Percentiles rank a stretch among this genome's conserved stretches.
phyloP scores from a whole-genome alignment of 2,888 invertebrate species.

The Callyntrura sp. region DNA sequence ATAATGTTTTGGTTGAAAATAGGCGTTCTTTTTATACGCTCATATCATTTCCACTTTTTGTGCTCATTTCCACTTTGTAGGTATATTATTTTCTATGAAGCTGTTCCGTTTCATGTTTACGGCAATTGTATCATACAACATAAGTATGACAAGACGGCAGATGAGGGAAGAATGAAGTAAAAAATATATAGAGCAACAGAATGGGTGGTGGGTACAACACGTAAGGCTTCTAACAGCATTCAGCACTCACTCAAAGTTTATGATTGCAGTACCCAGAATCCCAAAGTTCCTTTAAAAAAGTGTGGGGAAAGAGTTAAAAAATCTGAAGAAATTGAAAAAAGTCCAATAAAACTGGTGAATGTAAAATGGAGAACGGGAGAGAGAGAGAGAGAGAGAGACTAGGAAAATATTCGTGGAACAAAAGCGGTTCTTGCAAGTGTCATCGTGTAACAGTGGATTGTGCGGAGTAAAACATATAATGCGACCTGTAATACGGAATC shows the following conservation, averaged over 20 bases:
- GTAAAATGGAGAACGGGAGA: slow-evolving; percentile 12
- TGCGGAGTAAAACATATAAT: slow-evolving; percentile 46
- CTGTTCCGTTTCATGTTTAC: slow-evolving; percentile 45
- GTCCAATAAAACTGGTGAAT: slow-evolving; percentile 65
- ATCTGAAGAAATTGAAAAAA: slow-evolving; percentile 69
- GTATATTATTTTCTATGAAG: slow-evolving; percentile 23
- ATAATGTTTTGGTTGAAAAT: slow-evolving; percentile 27
- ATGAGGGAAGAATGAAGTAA: slow-evolving; percentile 32
- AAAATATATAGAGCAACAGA: slow-evolving; percentile 29
- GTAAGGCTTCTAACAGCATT: not conserved
- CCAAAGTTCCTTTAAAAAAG: slow-evolving; percentile 66
- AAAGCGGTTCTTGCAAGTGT: slow-evolving; percentile 42
- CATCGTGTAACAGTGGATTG: slow-evolving; percentile 30
- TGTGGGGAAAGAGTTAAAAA: slow-evolving; percentile 67
- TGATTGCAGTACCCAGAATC: slow-evolving; percentile 73
- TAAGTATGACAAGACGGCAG: slow-evolving; percentile 12
- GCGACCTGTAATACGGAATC: slow-evolving; percentile 58
- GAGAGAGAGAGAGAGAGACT: not conserved
- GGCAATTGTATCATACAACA: slow-evolving; percentile 55
- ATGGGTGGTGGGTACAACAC: slow-evolving; percentile 23
- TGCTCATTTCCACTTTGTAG: no score
- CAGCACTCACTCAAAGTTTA: slow-evolving; percentile 74
- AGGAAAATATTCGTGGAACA: slow-evolving; percentile 39
- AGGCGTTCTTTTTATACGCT: not conserved
- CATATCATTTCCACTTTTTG: no score